Evolutionary conservation across 2,797 vertebrate species (phyloP).

Genomic region (Dermochelys coriacea): DNA sequence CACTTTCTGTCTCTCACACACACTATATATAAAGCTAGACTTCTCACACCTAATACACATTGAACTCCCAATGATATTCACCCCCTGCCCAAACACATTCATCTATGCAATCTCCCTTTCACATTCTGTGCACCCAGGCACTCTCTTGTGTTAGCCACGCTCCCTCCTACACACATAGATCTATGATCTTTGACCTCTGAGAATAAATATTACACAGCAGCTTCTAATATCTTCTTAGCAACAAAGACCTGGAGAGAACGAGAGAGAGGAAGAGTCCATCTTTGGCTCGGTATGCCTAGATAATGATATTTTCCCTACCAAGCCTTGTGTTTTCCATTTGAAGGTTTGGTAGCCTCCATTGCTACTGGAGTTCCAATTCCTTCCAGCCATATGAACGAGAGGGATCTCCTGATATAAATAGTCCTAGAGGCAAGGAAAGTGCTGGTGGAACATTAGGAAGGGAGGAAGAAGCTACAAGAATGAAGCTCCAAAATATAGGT

Average conservation of each 20-base stretch:
- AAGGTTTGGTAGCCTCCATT: accelerated
- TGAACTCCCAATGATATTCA: background rate
- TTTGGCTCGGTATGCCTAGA: conserved; percentile 15
- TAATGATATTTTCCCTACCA: background rate
- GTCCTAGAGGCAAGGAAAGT: background rate
- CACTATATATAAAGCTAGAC: accelerated
- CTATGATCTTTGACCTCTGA: background rate
- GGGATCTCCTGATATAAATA: background rate
- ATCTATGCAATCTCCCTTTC: background rate
- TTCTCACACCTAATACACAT: background rate
- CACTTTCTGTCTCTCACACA: background rate
- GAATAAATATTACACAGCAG: background rate
- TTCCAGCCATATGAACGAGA: background rate
- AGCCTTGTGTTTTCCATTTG: background rate
- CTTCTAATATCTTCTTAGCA: conserved; percentile 49
- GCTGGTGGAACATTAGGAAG: conserved; percentile 7
- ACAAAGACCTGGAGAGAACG: background rate
- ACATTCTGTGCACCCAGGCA: background rate
- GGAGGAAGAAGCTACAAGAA: conserved; percentile 49
- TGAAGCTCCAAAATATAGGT: background rate
- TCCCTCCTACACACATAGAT: accelerated
- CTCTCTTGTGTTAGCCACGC: background rate
- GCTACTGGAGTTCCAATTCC: background rate
- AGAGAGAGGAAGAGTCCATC: conserved; percentile 38
- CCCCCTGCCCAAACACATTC: background rate